A percentile compares a stretch with the other conserved stretches of the same genome.
Evolutionary conservation across 2,888 invertebrate genomes (phyloP).

Genomic region (Peribatodes rhomboidaria): DNA sequence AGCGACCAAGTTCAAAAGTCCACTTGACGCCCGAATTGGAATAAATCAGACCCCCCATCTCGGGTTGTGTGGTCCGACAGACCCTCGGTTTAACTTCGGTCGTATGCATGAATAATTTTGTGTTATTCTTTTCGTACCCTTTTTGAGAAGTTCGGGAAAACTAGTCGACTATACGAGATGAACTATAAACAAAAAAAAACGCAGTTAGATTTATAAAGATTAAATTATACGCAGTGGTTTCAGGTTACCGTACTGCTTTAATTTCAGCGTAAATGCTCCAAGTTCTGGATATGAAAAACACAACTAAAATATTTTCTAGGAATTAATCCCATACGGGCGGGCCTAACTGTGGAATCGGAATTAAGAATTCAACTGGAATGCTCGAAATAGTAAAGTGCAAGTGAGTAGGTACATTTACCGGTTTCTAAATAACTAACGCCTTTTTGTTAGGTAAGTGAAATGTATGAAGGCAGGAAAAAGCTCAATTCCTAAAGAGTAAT

Average conservation of each 20-base stretch:
- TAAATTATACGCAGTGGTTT: too few relatives aligned
- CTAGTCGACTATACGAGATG: constrained; percentile 32
- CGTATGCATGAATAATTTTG: constrained; percentile 57
- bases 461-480: too few relatives aligned
- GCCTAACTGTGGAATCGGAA: too few relatives aligned
- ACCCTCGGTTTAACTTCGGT: constrained; percentile 52
- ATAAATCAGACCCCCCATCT: constrained; percentile 74
- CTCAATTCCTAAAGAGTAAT: too few relatives aligned
- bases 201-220: background rate
- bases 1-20: constrained; percentile 65
- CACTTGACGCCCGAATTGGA: constrained; percentile 65
- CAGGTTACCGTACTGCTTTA: too few relatives aligned
- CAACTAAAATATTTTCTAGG: too few relatives aligned
- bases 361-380: too few relatives aligned
- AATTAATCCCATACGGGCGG: too few relatives aligned
- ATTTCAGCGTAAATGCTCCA: background rate
- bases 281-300: background rate
- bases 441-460: too few relatives aligned
- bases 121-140: constrained; percentile 47
- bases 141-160: constrained; percentile 38
- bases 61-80: constrained; percentile 54
- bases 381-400: too few relatives aligned
- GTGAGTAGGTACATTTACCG: too few relatives aligned
- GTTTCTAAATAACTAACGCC: too few relatives aligned
- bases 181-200: constrained; percentile 13